Base-by-base conservation (phyloP, 2,797 vertebrate genomes). In the Gymnopithys bicolor region DNA sequence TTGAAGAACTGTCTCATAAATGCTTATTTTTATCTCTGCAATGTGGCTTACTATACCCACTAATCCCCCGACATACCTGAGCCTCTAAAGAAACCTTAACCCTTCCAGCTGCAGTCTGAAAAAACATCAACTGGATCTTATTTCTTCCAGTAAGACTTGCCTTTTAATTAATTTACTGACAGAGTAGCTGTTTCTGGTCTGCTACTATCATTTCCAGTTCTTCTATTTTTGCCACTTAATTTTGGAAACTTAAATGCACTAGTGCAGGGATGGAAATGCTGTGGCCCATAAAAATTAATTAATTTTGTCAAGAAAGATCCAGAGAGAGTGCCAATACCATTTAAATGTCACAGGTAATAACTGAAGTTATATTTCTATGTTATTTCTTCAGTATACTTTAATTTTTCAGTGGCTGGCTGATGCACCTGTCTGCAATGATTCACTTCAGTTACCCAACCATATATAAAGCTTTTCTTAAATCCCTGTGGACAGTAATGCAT, bases 261-360 rank as follows among this genome's bases (percentile, higher is more conserved):
- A 76, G 21, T 62, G 52, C 87, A 59, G 39, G 41, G 81, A 59
- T 86, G 41, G 51, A 86, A 93, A 92, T 55, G 71, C 79, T 92
- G 51, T 16, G 76, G 94, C 76, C 93, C 94, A 82, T 95, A 93
- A 93, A 94, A 93, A 84, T 63, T 79, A 93, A 96, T 95, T 95
- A 89, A 81, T 89, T 87, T 93, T 92, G 89, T 94, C 94, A 89
- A 59, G 76, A 91, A 75, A 74, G 70, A 90, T 88, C 87, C 74
- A 93, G 76, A 91, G 87, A 84, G 69, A 93, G 85, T 80, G 83
- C 81, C 93, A 93, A 90, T 95, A 89, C 86, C 90, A 76, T 94
- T 96, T 89, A 74, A 92, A 90, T 84, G 60, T 89, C 76, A 86
- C 79, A 88, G 84, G 76, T 94, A 60, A 62, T 69, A 85, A 73